phyloP scores from a whole-genome alignment of 2,797 vertebrate species.

The Menidia menidia region DNA sequence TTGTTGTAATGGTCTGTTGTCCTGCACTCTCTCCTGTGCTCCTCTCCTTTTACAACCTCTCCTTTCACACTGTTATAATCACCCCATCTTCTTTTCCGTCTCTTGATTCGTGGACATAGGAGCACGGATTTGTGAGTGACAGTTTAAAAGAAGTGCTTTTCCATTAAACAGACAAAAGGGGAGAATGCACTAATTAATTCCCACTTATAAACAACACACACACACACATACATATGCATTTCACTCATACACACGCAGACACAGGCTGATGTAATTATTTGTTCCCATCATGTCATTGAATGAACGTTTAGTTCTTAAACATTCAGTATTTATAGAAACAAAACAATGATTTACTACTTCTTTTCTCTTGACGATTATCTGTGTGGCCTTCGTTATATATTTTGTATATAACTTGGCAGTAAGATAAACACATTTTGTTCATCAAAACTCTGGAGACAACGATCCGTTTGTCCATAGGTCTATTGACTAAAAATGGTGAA shows the following conservation, averaged over 20 bases:
- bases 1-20: conserved; percentile 74
- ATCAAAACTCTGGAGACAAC: too few species aligned
- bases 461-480: too few species aligned
- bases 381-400: too few species aligned
- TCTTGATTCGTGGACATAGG: conserved; percentile 36
- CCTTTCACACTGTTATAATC: conserved; percentile 70
- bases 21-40: conserved; percentile 17
- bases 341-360: too few species aligned
- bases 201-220: conserved; percentile 69
- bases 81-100: conserved; percentile 54
- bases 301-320: background rate
- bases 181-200: conserved; percentile 79
- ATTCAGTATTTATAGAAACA: background rate
- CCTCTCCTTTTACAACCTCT: conserved; percentile 54
- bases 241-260: conserved; percentile 20
- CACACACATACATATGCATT: conserved; percentile 20
- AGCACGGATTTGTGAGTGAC: conserved; percentile 65
- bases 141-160: conserved; percentile 79
- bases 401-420: too few species aligned
- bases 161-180: conserved; percentile 81
- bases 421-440: too few species aligned
- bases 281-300: background rate
- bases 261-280: conserved; percentile 10
- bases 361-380: too few species aligned
- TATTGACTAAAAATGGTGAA: too few species aligned